Base-by-base conservation (phyloP, 2,797 vertebrate species). In the Menidia menidia region DNA sequence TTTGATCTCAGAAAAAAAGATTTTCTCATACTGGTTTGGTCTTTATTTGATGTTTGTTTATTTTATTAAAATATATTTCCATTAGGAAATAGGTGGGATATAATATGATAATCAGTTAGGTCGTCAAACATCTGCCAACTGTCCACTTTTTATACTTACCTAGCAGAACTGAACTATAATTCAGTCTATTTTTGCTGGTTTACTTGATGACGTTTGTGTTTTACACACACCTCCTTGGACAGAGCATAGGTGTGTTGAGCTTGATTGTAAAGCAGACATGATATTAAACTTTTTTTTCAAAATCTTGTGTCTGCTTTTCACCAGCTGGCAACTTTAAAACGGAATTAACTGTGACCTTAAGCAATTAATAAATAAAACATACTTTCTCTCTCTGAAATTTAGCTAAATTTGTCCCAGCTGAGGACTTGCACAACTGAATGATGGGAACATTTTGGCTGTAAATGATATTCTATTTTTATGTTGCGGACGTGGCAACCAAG, bases 141-240 rank as follows among this genome's bases (percentile, higher is more conserved):
- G 12, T 18, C 4, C 35, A 7, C 48, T 51, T 4, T 12, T 51
- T 25, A 13, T 13, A 51, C 13, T 51, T 30, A 13, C 12, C 19
- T 60, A 30, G 25, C 10, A 30, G 4, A 45, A 19, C 51, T 33
- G 43, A 47, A 43, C 42, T 18, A 35, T 12, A 48, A 19, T 31
- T 35, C 12, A 45, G 7, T 32, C 7, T 32, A 31, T 43, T 64
- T 9, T 55, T 25, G 25, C 25, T 25, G 25, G 25, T 25, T 25
- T 25, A 25, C 25, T 25, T 25, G 25, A 25, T 25, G 25, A 1
- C 35, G 10, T 39, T 39, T 39, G 4, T 39, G 7, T 62, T 11
- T 70, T 51, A 61, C 31, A 45, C 50, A 47, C 41, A 30, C 50
- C 44, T 70, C 42, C 11, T 61, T 54, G 35, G 43, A 43, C n/a